These are phyloP conservation scores for Ceramica pisi DNA, from an alignment of 2,888 invertebrate genomes.

Conservation along the genomic window DNA sequence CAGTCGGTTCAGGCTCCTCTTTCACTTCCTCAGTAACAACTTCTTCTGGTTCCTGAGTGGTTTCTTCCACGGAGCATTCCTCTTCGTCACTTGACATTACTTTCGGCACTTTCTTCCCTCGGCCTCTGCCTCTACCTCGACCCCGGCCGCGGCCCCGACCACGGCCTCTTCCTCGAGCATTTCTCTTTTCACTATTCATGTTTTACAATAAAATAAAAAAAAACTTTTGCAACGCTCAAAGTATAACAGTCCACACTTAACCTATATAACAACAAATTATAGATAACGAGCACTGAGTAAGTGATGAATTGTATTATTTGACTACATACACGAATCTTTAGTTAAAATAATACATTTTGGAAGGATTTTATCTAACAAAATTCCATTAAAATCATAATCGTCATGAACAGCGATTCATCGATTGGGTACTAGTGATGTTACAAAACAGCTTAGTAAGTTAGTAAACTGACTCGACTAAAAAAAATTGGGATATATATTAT, in stretches of 20 bases:
- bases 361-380: conserved; percentile 43
- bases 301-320: neutral
- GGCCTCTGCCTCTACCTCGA: conserved; percentile 93
- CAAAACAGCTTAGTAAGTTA: neutral
- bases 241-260: conserved; percentile 50
- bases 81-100: conserved; percentile 92
- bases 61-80: conserved; percentile 89
- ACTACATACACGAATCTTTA: neutral
- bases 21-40: conserved; percentile 82
- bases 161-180: conserved; percentile 93
- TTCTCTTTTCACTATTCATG: conserved; percentile 91
- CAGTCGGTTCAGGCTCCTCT: conserved; percentile 86
- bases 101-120: conserved; percentile 94
- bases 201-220: conserved; percentile 26
- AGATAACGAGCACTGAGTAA: conserved; percentile 2
- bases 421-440: conserved; percentile 53
- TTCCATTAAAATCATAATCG: conserved; percentile 47
- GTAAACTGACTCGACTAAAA: conserved; percentile 37
- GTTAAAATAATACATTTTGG: conserved; percentile 28
- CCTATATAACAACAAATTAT: conserved; percentile 42
- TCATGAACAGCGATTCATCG: conserved; percentile 60
- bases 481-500: too few relatives aligned
- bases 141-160: conserved; percentile 95
- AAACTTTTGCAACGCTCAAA: conserved; percentile 48
- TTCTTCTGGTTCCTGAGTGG: conserved; percentile 89